phyloP scores from a whole-genome alignment of 2,888 invertebrate genomes.

The Heliconius aoede region DNA sequence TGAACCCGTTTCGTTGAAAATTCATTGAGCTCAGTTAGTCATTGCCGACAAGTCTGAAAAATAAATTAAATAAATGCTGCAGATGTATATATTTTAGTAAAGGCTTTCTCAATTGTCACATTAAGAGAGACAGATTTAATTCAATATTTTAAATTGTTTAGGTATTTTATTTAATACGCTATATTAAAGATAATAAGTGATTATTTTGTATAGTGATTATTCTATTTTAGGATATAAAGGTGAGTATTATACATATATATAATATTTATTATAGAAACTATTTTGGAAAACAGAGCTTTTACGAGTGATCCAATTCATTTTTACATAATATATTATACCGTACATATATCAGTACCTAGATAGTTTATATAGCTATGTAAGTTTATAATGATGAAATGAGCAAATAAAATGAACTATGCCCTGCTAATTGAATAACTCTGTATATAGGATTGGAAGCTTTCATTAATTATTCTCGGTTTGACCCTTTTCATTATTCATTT shows the following conservation, averaged over 20 bases:
- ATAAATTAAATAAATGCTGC: not conserved
- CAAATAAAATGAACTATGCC: conserved; percentile 22
- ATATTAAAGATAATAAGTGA: not conserved
- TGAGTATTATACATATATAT: no score
- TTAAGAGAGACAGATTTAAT: not conserved
- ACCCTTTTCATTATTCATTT: conserved; percentile 24
- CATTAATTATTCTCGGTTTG: conserved; percentile 30
- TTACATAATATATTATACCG: not conserved
- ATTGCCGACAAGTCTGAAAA: not conserved
- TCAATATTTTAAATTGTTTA: not conserved
- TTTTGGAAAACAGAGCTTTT: no score
- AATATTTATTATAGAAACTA: no score
- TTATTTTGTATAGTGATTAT: not conserved
- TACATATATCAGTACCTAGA: not conserved
- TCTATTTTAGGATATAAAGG: not conserved
- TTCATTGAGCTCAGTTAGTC: not conserved
- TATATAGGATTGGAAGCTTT: conserved; percentile 20
- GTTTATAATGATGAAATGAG: not conserved
- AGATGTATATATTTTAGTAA: not conserved
- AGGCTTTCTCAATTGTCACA: not conserved
- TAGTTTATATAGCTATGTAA: not conserved
- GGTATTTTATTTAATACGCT: not conserved
- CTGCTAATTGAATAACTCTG: conserved; percentile 29
- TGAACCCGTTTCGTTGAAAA: conserved; percentile 12
- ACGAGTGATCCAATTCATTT: not conserved